phyloP scores from a whole-genome alignment of 2,113 vertebrate genomes.

The Eleginops maclovinus region DNA sequence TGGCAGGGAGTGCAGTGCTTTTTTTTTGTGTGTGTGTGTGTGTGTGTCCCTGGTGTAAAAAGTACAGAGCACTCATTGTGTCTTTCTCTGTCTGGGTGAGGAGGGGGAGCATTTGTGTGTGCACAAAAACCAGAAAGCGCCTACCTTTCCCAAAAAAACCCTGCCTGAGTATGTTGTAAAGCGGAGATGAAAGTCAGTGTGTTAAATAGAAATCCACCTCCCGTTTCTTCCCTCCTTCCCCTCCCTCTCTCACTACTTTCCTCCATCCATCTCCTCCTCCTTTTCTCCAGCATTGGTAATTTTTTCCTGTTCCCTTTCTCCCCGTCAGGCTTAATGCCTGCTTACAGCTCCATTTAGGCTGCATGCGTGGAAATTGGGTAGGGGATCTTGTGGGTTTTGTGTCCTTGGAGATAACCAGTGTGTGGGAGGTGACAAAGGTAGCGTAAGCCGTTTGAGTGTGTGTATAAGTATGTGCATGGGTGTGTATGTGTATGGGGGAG shows the following conservation, averaged over 20 bases:
- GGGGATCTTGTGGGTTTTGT: constrained; percentile 82
- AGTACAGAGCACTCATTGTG: constrained; percentile 78
- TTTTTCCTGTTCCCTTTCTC: constrained; percentile 68
- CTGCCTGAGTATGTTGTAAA: constrained; percentile 73
- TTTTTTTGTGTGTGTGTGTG: constrained; percentile 40
- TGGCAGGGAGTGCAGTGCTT: constrained; percentile 57
- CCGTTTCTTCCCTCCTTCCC: constrained; percentile 50
- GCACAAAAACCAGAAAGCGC: constrained; percentile 47
- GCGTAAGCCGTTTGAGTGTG: constrained; percentile 70
- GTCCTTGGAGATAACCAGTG: constrained; percentile 82
- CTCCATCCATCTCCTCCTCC: constrained; percentile 62
- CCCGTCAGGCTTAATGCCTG: constrained; percentile 77
- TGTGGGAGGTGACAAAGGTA: constrained; percentile 84
- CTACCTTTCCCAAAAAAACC: constrained; percentile 52
- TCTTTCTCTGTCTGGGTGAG: constrained; percentile 62
- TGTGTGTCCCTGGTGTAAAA: constrained; percentile 57
- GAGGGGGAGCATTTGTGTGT: constrained; percentile 48
- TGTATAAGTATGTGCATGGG: constrained; percentile 26
- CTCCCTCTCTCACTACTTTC: constrained; percentile 49
- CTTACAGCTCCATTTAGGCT: constrained; percentile 81
- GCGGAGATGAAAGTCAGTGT: constrained; percentile 72
- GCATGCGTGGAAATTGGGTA: constrained; percentile 81
- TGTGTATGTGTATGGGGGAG: constrained; percentile 26
- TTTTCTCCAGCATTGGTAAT: constrained; percentile 55
- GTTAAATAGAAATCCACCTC: constrained; percentile 75